phyloP scores from a whole-genome alignment of 1,140 invertebrate genomes.

The Diorhabda sublineata region DNA sequence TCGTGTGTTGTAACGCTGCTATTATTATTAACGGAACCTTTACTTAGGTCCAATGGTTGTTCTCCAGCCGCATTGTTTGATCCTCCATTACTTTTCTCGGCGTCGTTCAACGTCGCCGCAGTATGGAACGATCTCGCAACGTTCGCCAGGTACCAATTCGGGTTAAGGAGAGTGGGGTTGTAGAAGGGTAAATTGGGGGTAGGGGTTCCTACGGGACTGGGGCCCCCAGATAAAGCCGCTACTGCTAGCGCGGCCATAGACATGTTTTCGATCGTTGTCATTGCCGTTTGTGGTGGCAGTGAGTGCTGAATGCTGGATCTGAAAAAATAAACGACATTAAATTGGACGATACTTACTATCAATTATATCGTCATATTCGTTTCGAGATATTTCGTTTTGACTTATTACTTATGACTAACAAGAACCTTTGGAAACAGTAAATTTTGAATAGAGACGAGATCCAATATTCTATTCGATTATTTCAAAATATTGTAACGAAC shows the following conservation, averaged over 20 bases:
- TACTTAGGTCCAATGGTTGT: conserved; percentile 78
- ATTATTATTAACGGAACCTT: conserved; percentile 30
- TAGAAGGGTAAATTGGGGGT: conserved; percentile 41
- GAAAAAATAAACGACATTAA: not conserved
- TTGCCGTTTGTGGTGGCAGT: conserved; percentile 32
- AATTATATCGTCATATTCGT: no score
- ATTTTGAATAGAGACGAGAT: no score
- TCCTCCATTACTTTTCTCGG: conserved; percentile 20
- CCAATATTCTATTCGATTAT: not conserved
- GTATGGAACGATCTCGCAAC: conserved; percentile 39
- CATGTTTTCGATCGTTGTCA: conserved; percentile 51
- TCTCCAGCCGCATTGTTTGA: conserved; percentile 49
- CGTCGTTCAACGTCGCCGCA: conserved; percentile 18
- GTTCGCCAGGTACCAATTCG: conserved; percentile 39
- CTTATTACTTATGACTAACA: no score
- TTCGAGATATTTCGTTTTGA: no score
- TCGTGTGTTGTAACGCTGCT: conserved; percentile 21
- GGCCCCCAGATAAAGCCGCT: conserved; percentile 56
- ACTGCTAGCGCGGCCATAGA: conserved; percentile 61
- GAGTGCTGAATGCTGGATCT: conserved; percentile 19
- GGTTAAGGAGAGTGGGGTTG: conserved; percentile 32
- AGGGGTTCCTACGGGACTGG: conserved; percentile 31
- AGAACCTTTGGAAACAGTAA: no score
- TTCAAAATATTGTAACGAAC: not conserved
- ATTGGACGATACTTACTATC: no score